Conservation (phyloP, 1,140 invertebrate genomes). For the Andrena cerasifolii region DNA sequence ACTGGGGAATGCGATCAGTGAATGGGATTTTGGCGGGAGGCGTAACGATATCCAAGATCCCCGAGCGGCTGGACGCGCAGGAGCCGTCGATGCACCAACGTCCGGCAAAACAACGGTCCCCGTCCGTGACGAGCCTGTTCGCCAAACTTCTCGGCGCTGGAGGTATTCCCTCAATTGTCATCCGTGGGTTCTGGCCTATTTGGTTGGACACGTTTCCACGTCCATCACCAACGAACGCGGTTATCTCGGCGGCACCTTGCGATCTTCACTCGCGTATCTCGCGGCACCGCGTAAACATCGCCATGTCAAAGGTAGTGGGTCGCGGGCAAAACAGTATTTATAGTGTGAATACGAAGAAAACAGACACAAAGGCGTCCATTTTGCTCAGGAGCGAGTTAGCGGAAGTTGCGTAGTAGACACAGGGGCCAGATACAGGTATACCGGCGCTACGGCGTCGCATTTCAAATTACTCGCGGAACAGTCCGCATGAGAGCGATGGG, state of each 20-base stretch:
- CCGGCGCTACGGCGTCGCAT: conserved; percentile 60
- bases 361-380: conserved; percentile 83
- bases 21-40: conserved; percentile 68
- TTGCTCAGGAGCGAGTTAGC: conserved; percentile 79
- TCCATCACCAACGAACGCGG: conserved; percentile 50
- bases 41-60: conserved; percentile 40
- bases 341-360: conserved; percentile 80
- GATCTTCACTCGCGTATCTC: conserved; percentile 65
- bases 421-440: conserved; percentile 72
- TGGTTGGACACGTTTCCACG: conserved; percentile 73
- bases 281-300: conserved; percentile 70
- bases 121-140: conserved; percentile 18
- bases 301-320: conserved; percentile 69
- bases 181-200: conserved; percentile 80
- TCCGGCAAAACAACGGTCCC: conserved; percentile 12
- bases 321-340: conserved; percentile 76
- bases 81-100: conserved; percentile 16
- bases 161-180: conserved; percentile 78
- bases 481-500: conserved; percentile 43
- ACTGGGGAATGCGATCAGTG: conserved; percentile 59
- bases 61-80: background rate
- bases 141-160: conserved; percentile 52
- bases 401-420: conserved; percentile 80
- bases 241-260: conserved; percentile 48
- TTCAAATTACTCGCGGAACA: conserved; percentile 45